Percentiles rank a stretch among this genome's conserved stretches.
These are phyloP conservation scores for Cyanoderma ruficeps DNA, from an alignment of 2,113 vertebrate species.

Conservation along the genomic window DNA sequence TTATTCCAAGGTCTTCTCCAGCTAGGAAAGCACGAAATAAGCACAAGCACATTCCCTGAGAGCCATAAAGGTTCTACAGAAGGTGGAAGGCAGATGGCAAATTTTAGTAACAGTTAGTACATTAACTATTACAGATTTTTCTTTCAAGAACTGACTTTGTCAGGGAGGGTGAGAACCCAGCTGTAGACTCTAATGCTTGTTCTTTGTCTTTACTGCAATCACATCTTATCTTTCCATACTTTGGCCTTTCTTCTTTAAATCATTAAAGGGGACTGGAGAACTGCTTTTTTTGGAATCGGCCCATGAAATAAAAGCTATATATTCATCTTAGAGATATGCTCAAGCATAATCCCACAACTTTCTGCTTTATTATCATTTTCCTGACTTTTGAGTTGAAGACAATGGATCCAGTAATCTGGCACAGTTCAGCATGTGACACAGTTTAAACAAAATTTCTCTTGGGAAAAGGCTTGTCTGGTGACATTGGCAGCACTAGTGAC, in stretches of 20 bases:
- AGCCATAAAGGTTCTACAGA: background rate
- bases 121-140: background rate
- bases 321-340: background rate
- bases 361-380: background rate
- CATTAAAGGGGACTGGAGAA: background rate
- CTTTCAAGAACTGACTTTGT: background rate
- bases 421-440: background rate
- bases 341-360: background rate
- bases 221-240: background rate
- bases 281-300: background rate
- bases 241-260: background rate
- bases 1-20: background rate
- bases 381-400: background rate
- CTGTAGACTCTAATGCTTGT: background rate
- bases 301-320: background rate
- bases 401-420: background rate
- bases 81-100: background rate
- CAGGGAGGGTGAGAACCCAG: background rate
- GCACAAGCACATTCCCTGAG: background rate
- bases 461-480: constrained; percentile 57
- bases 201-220: background rate
- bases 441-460: constrained; percentile 21
- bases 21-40: background rate
- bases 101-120: background rate
- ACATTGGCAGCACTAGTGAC: constrained; percentile 26